These are phyloP conservation scores for Bucorvus abyssinicus DNA, from an alignment of 2,797 vertebrate genomes.

Conservation along the genomic window DNA sequence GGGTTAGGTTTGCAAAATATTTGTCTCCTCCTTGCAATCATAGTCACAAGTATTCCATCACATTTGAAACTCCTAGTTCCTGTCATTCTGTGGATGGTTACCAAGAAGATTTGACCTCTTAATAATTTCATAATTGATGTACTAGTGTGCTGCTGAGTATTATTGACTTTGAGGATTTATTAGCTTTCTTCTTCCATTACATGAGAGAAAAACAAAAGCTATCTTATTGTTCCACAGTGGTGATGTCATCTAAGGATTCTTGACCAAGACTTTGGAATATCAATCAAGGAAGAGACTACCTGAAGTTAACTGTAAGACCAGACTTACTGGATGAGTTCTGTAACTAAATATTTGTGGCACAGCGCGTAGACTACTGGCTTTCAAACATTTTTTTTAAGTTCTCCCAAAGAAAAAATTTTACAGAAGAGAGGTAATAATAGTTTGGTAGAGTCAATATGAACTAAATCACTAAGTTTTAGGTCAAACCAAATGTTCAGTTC, in stretches of 20 bases:
- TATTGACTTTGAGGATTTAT: not conserved
- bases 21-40: not conserved
- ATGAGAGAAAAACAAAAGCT: not conserved
- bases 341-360: not conserved
- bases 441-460: not conserved
- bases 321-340: not conserved
- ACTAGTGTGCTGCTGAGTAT: not conserved
- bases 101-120: conserved; percentile 22
- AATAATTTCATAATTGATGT: not conserved
- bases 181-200: not conserved
- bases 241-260: conserved; percentile 9
- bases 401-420: not conserved
- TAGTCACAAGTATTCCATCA: not conserved
- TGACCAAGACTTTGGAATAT: conserved; percentile 7
- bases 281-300: not conserved
- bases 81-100: not conserved
- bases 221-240: not conserved
- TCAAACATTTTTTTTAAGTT: not conserved
- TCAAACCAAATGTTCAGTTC: not conserved
- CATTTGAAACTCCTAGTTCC: not conserved
- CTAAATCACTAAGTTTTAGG: not conserved
- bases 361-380: not conserved
- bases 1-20: not conserved
- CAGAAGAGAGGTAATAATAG: not conserved
- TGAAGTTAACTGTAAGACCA: conserved; percentile 4